These are phyloP conservation scores for Megalopta genalis DNA, from an alignment of 1,140 invertebrate genomes.

Conservation along the genomic window DNA sequence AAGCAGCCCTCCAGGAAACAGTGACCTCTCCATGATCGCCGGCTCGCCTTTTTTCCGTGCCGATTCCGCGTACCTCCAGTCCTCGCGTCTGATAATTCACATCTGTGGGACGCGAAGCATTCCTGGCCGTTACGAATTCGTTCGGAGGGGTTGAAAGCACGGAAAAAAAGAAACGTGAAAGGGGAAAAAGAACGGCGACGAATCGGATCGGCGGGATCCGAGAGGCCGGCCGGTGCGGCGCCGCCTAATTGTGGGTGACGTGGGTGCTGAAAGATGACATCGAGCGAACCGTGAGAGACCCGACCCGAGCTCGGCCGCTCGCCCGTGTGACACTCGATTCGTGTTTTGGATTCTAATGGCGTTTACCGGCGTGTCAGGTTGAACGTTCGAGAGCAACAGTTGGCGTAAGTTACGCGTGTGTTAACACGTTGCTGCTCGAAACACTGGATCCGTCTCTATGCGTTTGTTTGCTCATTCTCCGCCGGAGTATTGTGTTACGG, in stretches of 20 bases:
- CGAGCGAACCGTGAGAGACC: conserved; percentile 53
- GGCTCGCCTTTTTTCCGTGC: too few species aligned
- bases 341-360: conserved; percentile 50
- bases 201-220: too few species aligned
- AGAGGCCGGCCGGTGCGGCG: too few species aligned
- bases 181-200: background rate
- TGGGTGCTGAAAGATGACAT: conserved; percentile 59
- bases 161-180: background rate
- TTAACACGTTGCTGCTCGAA: conserved; percentile 41
- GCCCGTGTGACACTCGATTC: conserved; percentile 35
- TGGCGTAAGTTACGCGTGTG: conserved; percentile 39
- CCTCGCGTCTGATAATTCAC: conserved; percentile 52
- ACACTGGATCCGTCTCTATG: conserved; percentile 20
- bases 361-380: conserved; percentile 35
- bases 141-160: conserved; percentile 13
- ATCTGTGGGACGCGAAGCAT: conserved; percentile 38
- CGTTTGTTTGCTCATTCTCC: conserved; percentile 33
- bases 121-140: conserved; percentile 41
- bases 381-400: conserved; percentile 36
- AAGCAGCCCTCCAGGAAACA: conserved; percentile 62
- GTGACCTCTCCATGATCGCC: conserved; percentile 55
- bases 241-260: conserved; percentile 51
- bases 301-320: background rate
- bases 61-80: conserved; percentile 15
- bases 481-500: background rate